phyloP scores from a whole-genome alignment of 2,888 invertebrate genomes.

The Clistopyga incitator region DNA sequence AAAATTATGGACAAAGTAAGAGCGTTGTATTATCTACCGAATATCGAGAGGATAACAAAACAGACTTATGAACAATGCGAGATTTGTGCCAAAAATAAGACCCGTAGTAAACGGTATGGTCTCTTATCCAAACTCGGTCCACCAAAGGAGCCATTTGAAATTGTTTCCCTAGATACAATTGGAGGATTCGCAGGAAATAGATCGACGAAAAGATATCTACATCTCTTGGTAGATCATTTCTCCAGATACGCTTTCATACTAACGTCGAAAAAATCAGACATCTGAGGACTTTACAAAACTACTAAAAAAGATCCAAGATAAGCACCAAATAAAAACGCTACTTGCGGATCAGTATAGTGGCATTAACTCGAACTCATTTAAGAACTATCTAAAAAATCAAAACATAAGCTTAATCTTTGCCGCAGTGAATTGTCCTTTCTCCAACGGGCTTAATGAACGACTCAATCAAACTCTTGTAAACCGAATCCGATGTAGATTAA shows the following conservation, averaged over 20 bases:
- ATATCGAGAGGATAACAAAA: constrained; percentile 52
- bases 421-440: constrained; percentile 66
- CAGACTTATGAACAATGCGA: constrained; percentile 42
- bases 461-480: constrained; percentile 70
- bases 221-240: constrained; percentile 68
- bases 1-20: constrained; percentile 46
- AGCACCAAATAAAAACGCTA: constrained; percentile 63
- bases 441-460: constrained; percentile 71
- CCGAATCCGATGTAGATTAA: constrained; percentile 69
- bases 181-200: constrained; percentile 68
- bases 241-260: constrained; percentile 67
- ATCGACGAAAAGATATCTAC: constrained; percentile 68
- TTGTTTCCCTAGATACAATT: constrained; percentile 68
- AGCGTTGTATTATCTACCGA: not conserved
- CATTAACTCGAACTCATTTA: constrained; percentile 68
- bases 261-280: constrained; percentile 65
- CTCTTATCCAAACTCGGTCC: constrained; percentile 67
- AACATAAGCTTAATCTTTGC: constrained; percentile 68
- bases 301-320: constrained; percentile 57
- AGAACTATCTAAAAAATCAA: constrained; percentile 64
- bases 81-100: constrained; percentile 66
- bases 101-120: constrained; percentile 57
- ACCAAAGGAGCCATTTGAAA: constrained; percentile 65
- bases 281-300: constrained; percentile 66
- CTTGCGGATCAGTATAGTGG: constrained; percentile 70